Evolutionary conservation across 2,888 invertebrate species (phyloP).

Genomic region (Amorpha juglandis): DNA sequence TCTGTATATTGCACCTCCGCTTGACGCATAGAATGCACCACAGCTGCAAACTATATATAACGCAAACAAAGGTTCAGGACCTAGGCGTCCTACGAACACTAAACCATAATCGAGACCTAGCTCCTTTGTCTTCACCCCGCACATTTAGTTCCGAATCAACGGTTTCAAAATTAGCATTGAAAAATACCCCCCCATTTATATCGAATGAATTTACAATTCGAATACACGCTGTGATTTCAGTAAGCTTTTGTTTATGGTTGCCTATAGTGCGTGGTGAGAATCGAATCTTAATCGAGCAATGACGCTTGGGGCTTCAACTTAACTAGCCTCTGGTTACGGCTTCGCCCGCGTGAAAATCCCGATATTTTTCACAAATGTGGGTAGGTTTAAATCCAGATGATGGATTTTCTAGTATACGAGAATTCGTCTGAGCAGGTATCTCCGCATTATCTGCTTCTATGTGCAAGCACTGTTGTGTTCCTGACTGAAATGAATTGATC

Average conservation of each 20-base stretch:
- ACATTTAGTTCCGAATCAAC: constrained; percentile 1
- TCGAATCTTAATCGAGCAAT: neutral
- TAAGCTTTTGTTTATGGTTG: neutral
- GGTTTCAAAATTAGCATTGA: neutral
- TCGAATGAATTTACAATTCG: constrained; percentile 2
- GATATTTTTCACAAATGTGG: too few relatives aligned
- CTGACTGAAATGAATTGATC: too few relatives aligned
- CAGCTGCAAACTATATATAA: constrained; percentile 34
- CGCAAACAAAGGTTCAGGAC: constrained; percentile 31
- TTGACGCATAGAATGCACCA: constrained; percentile 39
- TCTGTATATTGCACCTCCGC: constrained; percentile 27
- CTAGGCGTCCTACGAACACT: constrained; percentile 36
- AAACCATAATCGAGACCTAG: constrained; percentile 32
- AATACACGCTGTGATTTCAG: constrained; percentile 20
- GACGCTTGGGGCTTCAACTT: neutral
- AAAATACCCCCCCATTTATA: neutral
- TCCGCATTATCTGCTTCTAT: too few relatives aligned
- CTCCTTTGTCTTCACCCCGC: constrained; percentile 34
- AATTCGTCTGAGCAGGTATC: too few relatives aligned
- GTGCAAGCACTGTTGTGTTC: too few relatives aligned
- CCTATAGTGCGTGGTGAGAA: neutral
- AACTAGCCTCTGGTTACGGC: neutral
- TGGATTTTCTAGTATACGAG: too few relatives aligned
- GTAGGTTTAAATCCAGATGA: too few relatives aligned
- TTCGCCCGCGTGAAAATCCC: too few relatives aligned